A percentile compares a stretch with the other conserved stretches of the same genome.
Evolutionary conservation across 2,888 invertebrate species (phyloP).

Genomic region (Trichogramma dendrolimi): DNA sequence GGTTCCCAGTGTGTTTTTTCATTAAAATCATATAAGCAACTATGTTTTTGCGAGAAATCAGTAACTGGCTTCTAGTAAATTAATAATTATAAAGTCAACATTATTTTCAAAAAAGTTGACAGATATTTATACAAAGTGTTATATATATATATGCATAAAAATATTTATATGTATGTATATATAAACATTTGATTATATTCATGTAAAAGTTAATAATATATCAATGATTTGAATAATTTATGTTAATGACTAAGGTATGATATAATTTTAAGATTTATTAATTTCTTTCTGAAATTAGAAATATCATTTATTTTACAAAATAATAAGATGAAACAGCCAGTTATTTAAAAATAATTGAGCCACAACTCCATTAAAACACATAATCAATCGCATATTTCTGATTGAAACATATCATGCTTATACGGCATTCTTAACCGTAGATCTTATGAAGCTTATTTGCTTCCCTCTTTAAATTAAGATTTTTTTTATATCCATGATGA

Average conservation of each 20-base stretch:
- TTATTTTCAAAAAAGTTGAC: no score
- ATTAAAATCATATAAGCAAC: no score
- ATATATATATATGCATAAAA: constrained; percentile 21
- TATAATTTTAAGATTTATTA: constrained; percentile 10
- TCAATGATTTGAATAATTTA: background rate
- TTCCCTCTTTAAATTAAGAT: no score
- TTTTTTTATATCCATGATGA: constrained; percentile 12
- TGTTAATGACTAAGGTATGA: constrained; percentile 6
- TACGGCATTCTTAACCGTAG: background rate
- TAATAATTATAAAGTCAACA: no score
- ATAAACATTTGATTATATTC: constrained; percentile 14
- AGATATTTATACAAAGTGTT: background rate
- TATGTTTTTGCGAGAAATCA: background rate
- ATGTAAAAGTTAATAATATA: constrained; percentile 9
- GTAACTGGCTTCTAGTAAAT: background rate
- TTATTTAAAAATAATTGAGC: constrained; percentile 21
- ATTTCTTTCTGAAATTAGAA: constrained; percentile 21
- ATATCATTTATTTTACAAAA: constrained; percentile 25
- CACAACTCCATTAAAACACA: constrained; percentile 18
- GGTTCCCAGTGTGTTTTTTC: constrained; percentile 26
- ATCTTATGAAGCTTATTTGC: no score
- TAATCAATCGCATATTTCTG: constrained; percentile 19
- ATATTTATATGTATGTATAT: constrained; percentile 19
- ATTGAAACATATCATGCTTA: constrained; percentile 19
- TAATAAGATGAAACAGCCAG: constrained; percentile 21